phyloP scores from a whole-genome alignment of 2,888 invertebrate genomes.

The Aphodius granarius region DNA sequence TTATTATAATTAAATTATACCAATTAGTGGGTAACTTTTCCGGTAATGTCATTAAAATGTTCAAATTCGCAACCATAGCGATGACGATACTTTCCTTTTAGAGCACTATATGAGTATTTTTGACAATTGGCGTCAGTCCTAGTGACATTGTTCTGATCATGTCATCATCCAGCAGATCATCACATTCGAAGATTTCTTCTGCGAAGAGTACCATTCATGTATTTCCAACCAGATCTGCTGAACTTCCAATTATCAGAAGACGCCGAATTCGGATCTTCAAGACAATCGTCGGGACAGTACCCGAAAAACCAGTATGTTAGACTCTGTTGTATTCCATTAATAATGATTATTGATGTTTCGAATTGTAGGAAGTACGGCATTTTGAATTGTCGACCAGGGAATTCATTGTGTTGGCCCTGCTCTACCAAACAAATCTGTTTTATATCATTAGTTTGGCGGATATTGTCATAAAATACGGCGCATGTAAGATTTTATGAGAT shows the following conservation, averaged over 20 bases:
- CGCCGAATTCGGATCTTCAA: not conserved
- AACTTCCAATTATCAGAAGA: not conserved
- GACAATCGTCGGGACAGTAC: not conserved
- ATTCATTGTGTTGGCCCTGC: not conserved
- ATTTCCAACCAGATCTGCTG: not conserved
- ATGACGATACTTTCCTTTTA: too few species aligned
- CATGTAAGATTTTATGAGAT: constrained; percentile 4
- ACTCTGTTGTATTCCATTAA: not conserved
- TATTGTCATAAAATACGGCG: not conserved
- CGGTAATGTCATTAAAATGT: too few species aligned
- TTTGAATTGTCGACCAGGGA: not conserved
- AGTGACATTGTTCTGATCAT: too few species aligned
- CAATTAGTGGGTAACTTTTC: too few species aligned
- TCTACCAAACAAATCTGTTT: constrained; percentile 1
- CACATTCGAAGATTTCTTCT: not conserved
- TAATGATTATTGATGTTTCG: not conserved
- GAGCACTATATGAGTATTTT: too few species aligned
- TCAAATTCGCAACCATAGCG: too few species aligned
- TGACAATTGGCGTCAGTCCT: too few species aligned
- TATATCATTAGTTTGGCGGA: not conserved
- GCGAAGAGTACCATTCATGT: not conserved
- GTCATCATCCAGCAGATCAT: too few species aligned
- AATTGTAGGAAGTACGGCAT: not conserved
- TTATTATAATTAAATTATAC: too few species aligned
- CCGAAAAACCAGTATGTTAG: not conserved